Base-by-base conservation (phyloP, 2,113 vertebrate genomes). In the Hirundichthys speculiger region DNA sequence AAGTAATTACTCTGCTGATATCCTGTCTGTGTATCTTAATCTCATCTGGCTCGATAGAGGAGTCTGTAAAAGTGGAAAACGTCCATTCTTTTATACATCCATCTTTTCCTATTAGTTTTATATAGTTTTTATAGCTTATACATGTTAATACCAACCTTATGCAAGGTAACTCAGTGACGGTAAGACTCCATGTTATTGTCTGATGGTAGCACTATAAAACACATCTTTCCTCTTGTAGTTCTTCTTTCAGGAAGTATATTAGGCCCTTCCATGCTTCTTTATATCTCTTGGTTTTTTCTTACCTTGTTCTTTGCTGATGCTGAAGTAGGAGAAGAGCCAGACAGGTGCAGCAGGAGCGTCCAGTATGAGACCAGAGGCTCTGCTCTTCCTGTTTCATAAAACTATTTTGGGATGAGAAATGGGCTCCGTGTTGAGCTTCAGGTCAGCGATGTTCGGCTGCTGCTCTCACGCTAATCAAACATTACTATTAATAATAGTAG, bases 1-100 rank as follows among this genome's bases (percentile, higher is more conserved):
- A 59, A 71, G 67, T 77, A 74, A 88, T 90, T 86, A 76, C 57
- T 47, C 43, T 20, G 55, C 63, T 67, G 59, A 85, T 80, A 55
- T 56, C 58, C 70, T 14, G 22, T 45, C 62, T 12, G 57, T 53
- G 46, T 69, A 83, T 87, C 75, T 70, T 45, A 64, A 82, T 85
- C 61, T 83, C 22, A 85, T 80, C 81, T 76, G 63, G 13, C 18
- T 69, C 49, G 21, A 24, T 18, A 19, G 25, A 66, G 64, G 42
- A 71, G 58, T 25, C 45, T 25, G 47, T 41, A 42, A 51, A 76
- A 57, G 4, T 58, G 46, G 64, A 20, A 41, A 52, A 67, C 73
- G 77, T 63, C 18, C 30, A 6, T 19, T 39, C 16, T 15, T 18
- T 34, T 20, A 18, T 12, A 27, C 13, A 14, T 47, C 4, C 24